Evolutionary conservation across 92 coral and sea anemone species (phyloP), one percentile per base, ranked within the genome.

Genomic region (Pocillopora grandis): DNA sequence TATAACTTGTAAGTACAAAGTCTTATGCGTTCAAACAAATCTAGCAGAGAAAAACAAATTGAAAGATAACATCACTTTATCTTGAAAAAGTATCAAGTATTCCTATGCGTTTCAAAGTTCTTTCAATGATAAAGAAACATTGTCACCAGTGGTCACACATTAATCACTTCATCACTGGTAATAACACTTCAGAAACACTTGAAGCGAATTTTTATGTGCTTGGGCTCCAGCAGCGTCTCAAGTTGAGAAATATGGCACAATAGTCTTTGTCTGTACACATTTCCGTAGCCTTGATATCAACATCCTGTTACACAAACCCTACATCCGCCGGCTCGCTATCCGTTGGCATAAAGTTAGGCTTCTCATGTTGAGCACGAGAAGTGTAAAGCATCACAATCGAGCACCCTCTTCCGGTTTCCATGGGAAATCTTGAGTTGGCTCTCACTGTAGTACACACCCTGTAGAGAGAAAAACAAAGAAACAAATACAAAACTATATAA

Each of bases 401-500:
- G 71, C 63, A 42, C 64, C 1, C 72, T 55, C 10, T 19, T 66
- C 83, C 83, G 64, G 83, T 64, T 64, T 19, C 59, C 82, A 48
- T 42, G 79, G 66, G 79, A 77, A 31, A 52, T 48, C 8, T 35
- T 37, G 9, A 55, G 75, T 5, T 12, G 4, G 21, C 4, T 36
- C 49, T 79, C 83, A 79, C 27, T 79, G 83, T 42, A 79, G 19
- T 6, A 79, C 83, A 79, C 83, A 79, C 16, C 83, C 83, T 79
- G 52, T 8, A 66, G 12, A 63, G 59, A 66, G 27, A 66, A 14
- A 66, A 66, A 2, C 35, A 66, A 23, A 48, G 12, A 70, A 70
- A 33, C 3, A 11, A 70, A 70, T 12, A 8, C 31, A 13, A 68
- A 10, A 33, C 10, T 17, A 17, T 48, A 16, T 19, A 27, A 20